Percentiles rank a stretch among this genome's conserved stretches.
phyloP scores from a whole-genome alignment of 2,888 invertebrate genomes.

The Oligia fasciuncula region DNA sequence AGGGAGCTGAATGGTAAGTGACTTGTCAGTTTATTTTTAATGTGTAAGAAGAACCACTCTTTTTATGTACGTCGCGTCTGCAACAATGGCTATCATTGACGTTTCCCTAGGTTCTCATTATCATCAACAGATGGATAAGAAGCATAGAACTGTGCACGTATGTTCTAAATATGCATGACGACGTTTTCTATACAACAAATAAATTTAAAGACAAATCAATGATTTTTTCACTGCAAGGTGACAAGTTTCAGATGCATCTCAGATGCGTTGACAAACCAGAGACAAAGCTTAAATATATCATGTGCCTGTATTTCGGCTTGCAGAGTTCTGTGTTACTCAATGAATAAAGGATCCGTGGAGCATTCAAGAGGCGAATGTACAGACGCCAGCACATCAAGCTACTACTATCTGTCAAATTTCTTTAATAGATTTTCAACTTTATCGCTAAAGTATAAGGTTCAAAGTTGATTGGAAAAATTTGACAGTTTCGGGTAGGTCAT shows the following conservation, averaged over 20 bases:
- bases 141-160: not conserved
- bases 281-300: not conserved
- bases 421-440: too few relatives aligned
- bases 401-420: too few relatives aligned
- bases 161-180: not conserved
- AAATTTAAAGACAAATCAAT: not conserved
- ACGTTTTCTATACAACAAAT: not conserved
- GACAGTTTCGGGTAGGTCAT: too few relatives aligned
- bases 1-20: conserved; percentile 88
- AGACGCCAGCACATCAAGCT: too few relatives aligned
- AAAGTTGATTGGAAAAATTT: too few relatives aligned
- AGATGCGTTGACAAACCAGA: not conserved
- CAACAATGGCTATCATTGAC: not conserved
- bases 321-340: not conserved
- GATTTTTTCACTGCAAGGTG: not conserved
- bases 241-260: not conserved
- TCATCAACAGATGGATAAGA: not conserved
- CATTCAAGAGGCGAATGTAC: not conserved
- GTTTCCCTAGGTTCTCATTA: not conserved
- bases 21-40: not conserved
- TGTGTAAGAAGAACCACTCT: not conserved
- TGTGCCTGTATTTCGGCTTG: not conserved
- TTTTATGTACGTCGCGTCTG: not conserved
- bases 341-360: not conserved
- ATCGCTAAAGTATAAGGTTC: too few relatives aligned